Evolutionary conservation across 2,113 vertebrate species (phyloP).

Genomic region (Ictalurus punctatus): DNA sequence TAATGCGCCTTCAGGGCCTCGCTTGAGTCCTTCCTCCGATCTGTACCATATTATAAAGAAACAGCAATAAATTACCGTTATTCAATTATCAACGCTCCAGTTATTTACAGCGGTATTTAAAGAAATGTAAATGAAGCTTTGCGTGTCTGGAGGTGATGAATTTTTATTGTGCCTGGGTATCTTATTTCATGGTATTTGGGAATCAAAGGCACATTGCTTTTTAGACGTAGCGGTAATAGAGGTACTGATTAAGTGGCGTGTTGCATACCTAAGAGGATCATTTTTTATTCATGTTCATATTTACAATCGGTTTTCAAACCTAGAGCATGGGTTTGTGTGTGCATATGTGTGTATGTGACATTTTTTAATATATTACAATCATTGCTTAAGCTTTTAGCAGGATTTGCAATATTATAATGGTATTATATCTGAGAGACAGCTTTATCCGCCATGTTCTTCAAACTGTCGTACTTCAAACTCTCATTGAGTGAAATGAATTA

Average conservation of each 20-base stretch:
- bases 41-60: slow-evolving; percentile 55
- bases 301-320: not conserved
- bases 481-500: not conserved
- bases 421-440: not conserved
- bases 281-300: slow-evolving; percentile 40
- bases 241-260: slow-evolving; percentile 35
- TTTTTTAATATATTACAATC: not conserved
- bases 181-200: slow-evolving; percentile 65
- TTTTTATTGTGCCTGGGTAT: slow-evolving; percentile 60
- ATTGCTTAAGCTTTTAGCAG: slow-evolving; percentile 3
- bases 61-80: slow-evolving; percentile 61
- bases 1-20: slow-evolving; percentile 58
- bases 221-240: slow-evolving; percentile 46
- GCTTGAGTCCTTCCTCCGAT: slow-evolving; percentile 3
- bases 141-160: slow-evolving; percentile 60
- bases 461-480: not conserved
- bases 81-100: slow-evolving; percentile 64
- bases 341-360: not conserved
- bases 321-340: not conserved
- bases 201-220: slow-evolving; percentile 56
- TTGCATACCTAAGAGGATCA: slow-evolving; percentile 48
- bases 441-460: not conserved
- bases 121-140: slow-evolving; percentile 64
- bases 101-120: slow-evolving; percentile 63
- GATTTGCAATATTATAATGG: slow-evolving; percentile 1